These are phyloP conservation scores for Petrocephalus schoutedeni DNA, from an alignment of 2,797 vertebrate genomes.

Conservation along the genomic window DNA sequence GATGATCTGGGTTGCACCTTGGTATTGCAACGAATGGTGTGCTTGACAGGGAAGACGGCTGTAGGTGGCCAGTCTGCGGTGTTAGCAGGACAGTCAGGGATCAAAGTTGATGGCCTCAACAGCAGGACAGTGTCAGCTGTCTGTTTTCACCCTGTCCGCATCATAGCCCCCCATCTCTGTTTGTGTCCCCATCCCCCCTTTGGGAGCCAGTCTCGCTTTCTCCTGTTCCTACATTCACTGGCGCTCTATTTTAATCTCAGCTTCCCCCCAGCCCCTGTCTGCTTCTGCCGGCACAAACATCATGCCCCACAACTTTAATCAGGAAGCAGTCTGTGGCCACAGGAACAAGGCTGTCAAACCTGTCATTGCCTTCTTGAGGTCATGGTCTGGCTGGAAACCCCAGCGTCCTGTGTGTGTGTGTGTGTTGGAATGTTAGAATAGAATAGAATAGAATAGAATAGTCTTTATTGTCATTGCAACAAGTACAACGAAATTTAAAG, in stretches of 20 bases:
- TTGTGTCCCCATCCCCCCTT: neutral
- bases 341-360: neutral
- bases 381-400: neutral
- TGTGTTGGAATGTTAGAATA: too few relatives aligned
- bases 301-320: neutral
- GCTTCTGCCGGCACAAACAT: neutral
- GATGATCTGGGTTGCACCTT: neutral
- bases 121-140: neutral
- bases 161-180: neutral
- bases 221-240: neutral
- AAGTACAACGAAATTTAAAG: too few relatives aligned
- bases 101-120: neutral
- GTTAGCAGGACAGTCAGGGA: neutral
- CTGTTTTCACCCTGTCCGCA: neutral
- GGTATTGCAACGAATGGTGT: neutral
- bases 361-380: neutral
- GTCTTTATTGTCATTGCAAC: too few relatives aligned
- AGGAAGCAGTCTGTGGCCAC: neutral
- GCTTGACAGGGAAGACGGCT: neutral
- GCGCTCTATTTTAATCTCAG: neutral
- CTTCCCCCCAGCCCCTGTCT: neutral
- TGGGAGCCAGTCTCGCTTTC: neutral
- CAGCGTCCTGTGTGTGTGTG: neutral
- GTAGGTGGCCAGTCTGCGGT: neutral
- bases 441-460: too few relatives aligned